These are phyloP conservation scores for Tetraneura akinire DNA, from an alignment of 1,140 invertebrate genomes.

Conservation along the genomic window DNA sequence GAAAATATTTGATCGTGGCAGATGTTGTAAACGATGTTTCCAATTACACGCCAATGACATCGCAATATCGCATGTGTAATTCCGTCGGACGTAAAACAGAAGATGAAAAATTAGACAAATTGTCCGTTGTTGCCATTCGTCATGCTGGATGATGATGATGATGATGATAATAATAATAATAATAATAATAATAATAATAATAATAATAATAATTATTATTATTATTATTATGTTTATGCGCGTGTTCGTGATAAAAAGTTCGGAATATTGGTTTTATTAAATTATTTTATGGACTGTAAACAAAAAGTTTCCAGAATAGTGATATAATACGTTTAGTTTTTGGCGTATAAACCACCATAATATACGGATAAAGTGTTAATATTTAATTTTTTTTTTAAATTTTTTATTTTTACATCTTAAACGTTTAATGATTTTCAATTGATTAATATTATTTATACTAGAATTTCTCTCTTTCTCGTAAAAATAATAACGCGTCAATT, in stretches of 20 bases:
- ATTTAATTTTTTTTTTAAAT: no score
- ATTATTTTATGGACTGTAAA: neutral
- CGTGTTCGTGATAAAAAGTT: neutral
- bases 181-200: no score
- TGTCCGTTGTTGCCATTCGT: neutral
- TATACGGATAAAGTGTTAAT: no score
- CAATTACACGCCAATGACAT: neutral
- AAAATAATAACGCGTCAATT: no score
- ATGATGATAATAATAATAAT: no score
- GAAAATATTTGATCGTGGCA: neutral
- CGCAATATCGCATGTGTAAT: neutral
- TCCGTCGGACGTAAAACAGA: neutral
- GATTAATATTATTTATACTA: no score
- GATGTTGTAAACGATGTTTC: constrained; percentile 13
- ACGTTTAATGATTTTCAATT: no score
- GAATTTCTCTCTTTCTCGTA: no score
- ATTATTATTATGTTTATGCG: neutral
- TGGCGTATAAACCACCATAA: no score
- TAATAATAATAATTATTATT: no score
- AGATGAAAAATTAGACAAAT: neutral
- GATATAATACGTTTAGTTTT: neutral
- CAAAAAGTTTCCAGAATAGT: neutral
- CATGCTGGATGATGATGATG: no score
- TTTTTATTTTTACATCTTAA: no score
- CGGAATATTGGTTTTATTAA: neutral